Conservation (phyloP, 2,888 invertebrate species). For the Chloroclystis v-ata region DNA sequence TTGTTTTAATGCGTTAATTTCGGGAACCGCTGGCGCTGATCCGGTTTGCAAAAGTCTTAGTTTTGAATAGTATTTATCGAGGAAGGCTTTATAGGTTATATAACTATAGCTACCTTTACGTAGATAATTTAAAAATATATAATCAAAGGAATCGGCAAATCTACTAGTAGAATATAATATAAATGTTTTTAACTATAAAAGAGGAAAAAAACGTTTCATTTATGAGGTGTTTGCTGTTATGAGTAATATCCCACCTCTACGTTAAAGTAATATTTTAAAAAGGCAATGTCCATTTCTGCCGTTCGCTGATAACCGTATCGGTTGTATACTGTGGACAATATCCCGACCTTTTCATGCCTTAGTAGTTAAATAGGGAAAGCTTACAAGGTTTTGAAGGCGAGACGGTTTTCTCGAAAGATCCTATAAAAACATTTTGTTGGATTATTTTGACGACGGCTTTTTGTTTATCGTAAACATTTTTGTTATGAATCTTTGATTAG, state of each 20-base stretch:
- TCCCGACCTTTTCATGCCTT: slow-evolving; percentile 19
- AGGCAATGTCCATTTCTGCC: slow-evolving; percentile 20
- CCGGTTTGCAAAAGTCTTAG: too few species aligned
- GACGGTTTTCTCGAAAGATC: background rate
- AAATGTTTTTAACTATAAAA: too few species aligned
- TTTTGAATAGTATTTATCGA: too few species aligned
- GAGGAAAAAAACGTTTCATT: too few species aligned
- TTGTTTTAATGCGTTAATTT: background rate
- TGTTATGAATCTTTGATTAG: background rate
- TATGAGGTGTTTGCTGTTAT: background rate
- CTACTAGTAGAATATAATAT: too few species aligned
- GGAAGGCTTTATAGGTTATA: too few species aligned
- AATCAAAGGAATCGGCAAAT: too few species aligned
- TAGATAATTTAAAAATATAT: background rate
- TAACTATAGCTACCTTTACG: too few species aligned
- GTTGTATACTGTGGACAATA: slow-evolving; percentile 23
- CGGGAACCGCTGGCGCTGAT: too few species aligned
- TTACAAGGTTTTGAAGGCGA: slow-evolving; percentile 4
- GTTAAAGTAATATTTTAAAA: slow-evolving; percentile 24
- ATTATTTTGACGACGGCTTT: background rate
- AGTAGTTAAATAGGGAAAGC: slow-evolving; percentile 13
- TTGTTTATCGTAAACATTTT: background rate
- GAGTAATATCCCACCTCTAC: background rate
- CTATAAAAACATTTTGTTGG: background rate
- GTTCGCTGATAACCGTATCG: slow-evolving; percentile 22